Base-by-base conservation (phyloP, 37 sponge, comb jelly and placozoan genomes). In the Crambe crambe region DNA sequence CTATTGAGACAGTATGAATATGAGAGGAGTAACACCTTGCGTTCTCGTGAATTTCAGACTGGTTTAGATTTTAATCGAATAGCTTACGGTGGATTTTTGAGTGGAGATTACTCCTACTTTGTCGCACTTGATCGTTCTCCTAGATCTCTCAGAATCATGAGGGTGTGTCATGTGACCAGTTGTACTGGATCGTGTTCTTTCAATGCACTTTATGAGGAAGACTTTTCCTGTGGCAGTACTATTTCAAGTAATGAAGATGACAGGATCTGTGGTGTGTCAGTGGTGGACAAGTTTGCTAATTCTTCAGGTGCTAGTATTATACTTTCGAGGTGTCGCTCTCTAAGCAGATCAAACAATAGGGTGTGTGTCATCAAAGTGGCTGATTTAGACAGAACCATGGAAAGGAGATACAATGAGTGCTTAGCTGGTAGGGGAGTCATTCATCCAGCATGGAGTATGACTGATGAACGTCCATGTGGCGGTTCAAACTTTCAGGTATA, bases 251-350 rank as follows among this genome's bases (percentile, higher is more conserved):
- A 36, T 12, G 8, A 31, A 29, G 25, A 6, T 21, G 54, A 58
- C 32, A 30, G 70, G 27, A 38, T 59, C 21, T 72, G 81, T 80
- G 81, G 81, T 17, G 42, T 58, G 0, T 56, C 69, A n/a, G 38
- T 80, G 27, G 30, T 80, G 60, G 81, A 80, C 0, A n/a, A 25
- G 0, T 80, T 80, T 80, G 72, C 59, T 41, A 61, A 57, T 18
- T 15, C n/a, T 18, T 1, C 70, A 22, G 72, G 72, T 21, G 25
- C 72, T 9, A 60, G n/a, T 25, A 37, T 80, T 27, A 34, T 80
- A 36, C 0, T 80, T 27, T 27, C 81, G 18, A 69, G 39, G 30
- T 72, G 81, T 80, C 38, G 42, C 1, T 26, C 34, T 37, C 57
- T 23, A 3, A 34, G 12, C 18, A 18, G 30, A n/a, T 18, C 20